A percentile compares a stretch with the other conserved stretches of the same genome.
phyloP scores from a whole-genome alignment of 2,113 vertebrate genomes.

The Anas platyrhynchos region DNA sequence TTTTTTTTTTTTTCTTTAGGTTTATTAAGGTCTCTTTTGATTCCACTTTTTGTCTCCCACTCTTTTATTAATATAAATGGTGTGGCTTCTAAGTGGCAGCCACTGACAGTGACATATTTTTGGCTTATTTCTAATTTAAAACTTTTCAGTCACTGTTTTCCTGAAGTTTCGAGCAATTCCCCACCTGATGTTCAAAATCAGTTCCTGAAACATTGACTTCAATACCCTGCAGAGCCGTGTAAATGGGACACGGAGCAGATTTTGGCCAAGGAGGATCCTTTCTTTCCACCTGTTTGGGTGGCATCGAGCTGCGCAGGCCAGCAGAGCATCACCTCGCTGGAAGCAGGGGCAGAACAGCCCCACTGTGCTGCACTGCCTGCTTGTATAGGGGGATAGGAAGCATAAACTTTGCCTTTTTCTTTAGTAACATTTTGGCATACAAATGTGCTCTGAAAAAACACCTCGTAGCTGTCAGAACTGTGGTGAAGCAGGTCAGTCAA shows the following conservation, averaged over 20 bases:
- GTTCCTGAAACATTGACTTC: not conserved
- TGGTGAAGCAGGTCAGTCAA: not conserved
- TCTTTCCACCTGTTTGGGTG: not conserved
- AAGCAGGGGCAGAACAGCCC: not conserved
- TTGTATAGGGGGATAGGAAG: accelerated
- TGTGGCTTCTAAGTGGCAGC: not conserved
- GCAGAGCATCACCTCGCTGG: not conserved
- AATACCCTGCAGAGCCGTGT: not conserved
- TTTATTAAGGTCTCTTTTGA: not conserved
- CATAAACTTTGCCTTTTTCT: accelerated
- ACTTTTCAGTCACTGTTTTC: not conserved
- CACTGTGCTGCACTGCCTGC: accelerated
- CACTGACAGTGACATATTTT: not conserved
- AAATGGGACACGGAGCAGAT: not conserved
- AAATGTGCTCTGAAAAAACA: not conserved
- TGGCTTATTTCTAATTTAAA: not conserved
- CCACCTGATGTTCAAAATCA: not conserved
- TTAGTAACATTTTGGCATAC: accelerated
- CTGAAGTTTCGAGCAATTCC: not conserved
- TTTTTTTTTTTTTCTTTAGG: not conserved
- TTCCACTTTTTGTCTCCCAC: not conserved
- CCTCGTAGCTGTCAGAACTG: not conserved
- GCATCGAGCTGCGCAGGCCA: accelerated
- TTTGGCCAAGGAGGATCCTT: not conserved
- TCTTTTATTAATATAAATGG: not conserved